These are phyloP conservation scores for Leptoteleia sp. DNA, from an alignment of 1,140 invertebrate species.

Conservation along the genomic window DNA sequence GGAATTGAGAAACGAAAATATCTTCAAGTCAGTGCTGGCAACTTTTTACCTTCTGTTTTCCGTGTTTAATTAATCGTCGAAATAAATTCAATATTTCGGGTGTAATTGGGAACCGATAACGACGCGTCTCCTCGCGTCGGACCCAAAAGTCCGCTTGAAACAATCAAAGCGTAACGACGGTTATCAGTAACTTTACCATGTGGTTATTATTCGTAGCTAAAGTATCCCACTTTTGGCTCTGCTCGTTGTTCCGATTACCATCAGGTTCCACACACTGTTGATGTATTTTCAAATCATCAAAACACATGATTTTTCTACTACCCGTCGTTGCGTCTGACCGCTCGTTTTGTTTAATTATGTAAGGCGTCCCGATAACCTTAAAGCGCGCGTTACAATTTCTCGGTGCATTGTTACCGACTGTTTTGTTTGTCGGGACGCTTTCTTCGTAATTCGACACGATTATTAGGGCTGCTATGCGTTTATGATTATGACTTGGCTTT, in stretches of 20 bases:
- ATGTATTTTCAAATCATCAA: too few species aligned
- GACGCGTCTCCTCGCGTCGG: slow-evolving; percentile 18
- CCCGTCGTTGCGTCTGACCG: too few species aligned
- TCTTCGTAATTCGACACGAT: too few species aligned
- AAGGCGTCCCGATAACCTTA: too few species aligned
- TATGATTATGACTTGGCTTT: too few species aligned
- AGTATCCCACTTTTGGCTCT: not conserved
- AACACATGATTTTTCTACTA: too few species aligned
- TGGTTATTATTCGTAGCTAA: slow-evolving; percentile 40
- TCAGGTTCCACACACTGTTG: slow-evolving; percentile 50
- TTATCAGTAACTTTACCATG: slow-evolving; percentile 8
- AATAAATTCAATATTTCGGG: not conserved
- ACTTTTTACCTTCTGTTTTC: slow-evolving; percentile 71
- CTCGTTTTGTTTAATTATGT: too few species aligned
- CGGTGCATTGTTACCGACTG: too few species aligned
- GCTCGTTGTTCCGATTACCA: not conserved
- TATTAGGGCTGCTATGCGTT: too few species aligned
- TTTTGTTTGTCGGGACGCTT: too few species aligned
- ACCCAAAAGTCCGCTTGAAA: not conserved
- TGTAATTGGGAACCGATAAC: not conserved
- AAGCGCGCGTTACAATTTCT: too few species aligned
- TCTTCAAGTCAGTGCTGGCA: slow-evolving; percentile 80
- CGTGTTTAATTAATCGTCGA: slow-evolving; percentile 35
- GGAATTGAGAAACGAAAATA: slow-evolving; percentile 74
- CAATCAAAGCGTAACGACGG: slow-evolving; percentile 43